Base-by-base conservation (phyloP, 2,888 invertebrate species). In the Halictus quadricinctus region DNA sequence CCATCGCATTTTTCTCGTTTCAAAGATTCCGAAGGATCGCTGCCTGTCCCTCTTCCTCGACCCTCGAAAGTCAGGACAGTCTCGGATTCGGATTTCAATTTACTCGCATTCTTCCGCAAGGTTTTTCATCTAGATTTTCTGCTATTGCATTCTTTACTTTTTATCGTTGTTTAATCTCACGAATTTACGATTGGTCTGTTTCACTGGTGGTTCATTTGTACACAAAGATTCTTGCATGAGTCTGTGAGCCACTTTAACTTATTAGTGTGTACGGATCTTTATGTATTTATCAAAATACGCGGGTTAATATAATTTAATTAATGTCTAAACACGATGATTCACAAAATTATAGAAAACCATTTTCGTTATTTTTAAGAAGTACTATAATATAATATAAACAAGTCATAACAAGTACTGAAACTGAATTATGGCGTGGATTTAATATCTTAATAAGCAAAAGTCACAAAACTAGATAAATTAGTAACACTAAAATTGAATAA, bases 1-100 rank as follows among this genome's bases (percentile, higher is more conserved):
- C 58, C 72, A 66, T 25, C 72, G 46, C 43, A 72, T 80, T 83
- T 83, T 79, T 48, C 60, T 12, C 43, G 69, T 78, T 85, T 46
- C 41, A 73, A 58, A 80, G 36, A 48, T 41, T 21, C 21, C 29
- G 41, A 43, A 50, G 18, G 54, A n/a, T 74, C n/a, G 46, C n/a
- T 58, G 74, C 43, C 48, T 66, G 25, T 76, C 58, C 72, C 82
- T 69, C 70, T 50, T 29, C 66, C 76, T 81, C 60, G 8, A 58
- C n/a, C 29, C 4, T 15, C 7, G 29, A 64, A 15, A 64, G 21
- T 2, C 64, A 7, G 5, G 6, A 6, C 64, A 15, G 29, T 15
- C 15, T 29, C 29, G 2, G 64, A 29, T 2, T 29, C 64, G 29
- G 13, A 64, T 64, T 29, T 2, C 2, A 64, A 64, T 29, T 64